These are phyloP conservation scores for Dendroctonus valens DNA, from an alignment of 1,140 invertebrate species.

Conservation along the genomic window DNA sequence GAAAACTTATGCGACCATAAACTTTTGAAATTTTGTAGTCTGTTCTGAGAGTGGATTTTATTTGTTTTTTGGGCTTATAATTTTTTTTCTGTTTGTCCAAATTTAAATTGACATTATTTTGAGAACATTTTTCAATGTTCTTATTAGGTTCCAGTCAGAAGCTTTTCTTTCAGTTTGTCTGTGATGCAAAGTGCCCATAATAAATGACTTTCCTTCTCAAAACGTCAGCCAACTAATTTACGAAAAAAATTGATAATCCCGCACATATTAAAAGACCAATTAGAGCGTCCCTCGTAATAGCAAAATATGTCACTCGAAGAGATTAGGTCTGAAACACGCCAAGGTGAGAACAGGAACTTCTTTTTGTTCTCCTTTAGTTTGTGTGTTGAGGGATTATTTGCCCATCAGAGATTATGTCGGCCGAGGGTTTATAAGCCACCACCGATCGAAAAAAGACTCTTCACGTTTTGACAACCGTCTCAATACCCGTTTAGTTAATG, in stretches of 20 bases:
- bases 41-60: too few species aligned
- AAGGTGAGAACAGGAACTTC: slow-evolving; percentile 20
- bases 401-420: slow-evolving; percentile 15
- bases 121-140: too few species aligned
- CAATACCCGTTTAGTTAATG: slow-evolving; percentile 6
- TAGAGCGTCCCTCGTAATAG: neutral
- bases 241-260: neutral
- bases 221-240: neutral
- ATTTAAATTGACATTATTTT: too few species aligned
- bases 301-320: neutral
- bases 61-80: too few species aligned
- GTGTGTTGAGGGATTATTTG: slow-evolving; percentile 13
- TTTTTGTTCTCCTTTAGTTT: slow-evolving; percentile 15
- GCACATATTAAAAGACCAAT: neutral
- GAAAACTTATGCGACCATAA: too few species aligned
- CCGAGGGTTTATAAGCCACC: slow-evolving; percentile 11
- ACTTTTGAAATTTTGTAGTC: too few species aligned
- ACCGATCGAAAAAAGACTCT: neutral
- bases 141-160: too few species aligned
- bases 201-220: too few species aligned
- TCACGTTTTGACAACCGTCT: slow-evolving; percentile 18
- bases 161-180: too few species aligned
- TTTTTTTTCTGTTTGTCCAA: too few species aligned
- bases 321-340: slow-evolving; percentile 9
- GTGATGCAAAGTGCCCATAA: too few species aligned